These are phyloP conservation scores for Brevimyrus niger DNA, from an alignment of 2,113 vertebrate genomes.

Conservation along the genomic window DNA sequence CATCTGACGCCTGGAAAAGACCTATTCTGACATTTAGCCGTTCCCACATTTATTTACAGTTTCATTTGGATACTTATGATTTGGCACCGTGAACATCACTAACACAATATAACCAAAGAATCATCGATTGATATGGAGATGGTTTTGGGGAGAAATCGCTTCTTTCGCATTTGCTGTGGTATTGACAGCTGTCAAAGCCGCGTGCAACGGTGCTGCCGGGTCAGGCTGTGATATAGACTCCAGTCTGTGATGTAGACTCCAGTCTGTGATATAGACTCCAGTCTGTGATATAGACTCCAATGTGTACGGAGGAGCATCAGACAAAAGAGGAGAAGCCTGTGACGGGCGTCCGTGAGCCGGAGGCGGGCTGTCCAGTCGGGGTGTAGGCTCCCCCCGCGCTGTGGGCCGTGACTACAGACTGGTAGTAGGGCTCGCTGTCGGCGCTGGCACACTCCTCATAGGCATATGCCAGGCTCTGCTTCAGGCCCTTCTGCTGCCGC, in stretches of 20 bases:
- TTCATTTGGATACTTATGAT: slow-evolving; percentile 5
- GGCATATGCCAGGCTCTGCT: slow-evolving; percentile 61
- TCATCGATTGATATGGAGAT: background rate
- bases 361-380: slow-evolving; percentile 70
- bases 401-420: slow-evolving; percentile 91
- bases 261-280: background rate
- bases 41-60: slow-evolving; percentile 16
- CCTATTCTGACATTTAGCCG: background rate
- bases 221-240: background rate
- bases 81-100: slow-evolving; percentile 10
- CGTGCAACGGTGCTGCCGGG: background rate
- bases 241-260: background rate
- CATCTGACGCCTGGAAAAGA: background rate
- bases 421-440: slow-evolving; percentile 75
- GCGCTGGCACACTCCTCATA: slow-evolving; percentile 76
- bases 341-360: slow-evolving; percentile 81
- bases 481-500: slow-evolving; percentile 76
- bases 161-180: background rate
- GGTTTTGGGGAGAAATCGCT: background rate
- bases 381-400: slow-evolving; percentile 83
- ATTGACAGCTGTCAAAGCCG: background rate
- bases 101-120: background rate
- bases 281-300: too few relatives aligned
- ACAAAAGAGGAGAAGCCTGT: slow-evolving; percentile 96
- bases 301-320: slow-evolving; percentile 49